A percentile compares a stretch with the other conserved stretches of the same genome.
These are phyloP conservation scores for Ditylenchus dipsaci DNA, from an alignment of 1,140 invertebrate species.

Conservation along the genomic window DNA sequence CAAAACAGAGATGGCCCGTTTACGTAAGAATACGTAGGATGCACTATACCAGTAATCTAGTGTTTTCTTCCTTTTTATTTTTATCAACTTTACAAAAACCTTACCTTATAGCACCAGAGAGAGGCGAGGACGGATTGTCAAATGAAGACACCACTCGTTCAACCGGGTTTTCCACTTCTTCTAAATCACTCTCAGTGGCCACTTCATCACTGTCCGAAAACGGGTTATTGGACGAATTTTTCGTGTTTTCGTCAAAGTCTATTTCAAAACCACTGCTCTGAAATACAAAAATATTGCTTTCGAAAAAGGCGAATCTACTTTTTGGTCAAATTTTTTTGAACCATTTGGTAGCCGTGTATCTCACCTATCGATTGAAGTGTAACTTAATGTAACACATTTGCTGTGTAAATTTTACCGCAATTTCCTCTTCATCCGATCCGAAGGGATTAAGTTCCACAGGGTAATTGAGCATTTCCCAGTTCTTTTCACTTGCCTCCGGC, in stretches of 20 bases:
- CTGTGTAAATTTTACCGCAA: slow-evolving; percentile 8
- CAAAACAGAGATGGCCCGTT: no score
- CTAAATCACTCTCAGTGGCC: slow-evolving; percentile 6
- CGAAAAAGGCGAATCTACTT: no score
- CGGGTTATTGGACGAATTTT: slow-evolving; percentile 12
- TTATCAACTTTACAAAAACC: no score
- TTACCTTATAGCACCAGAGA: neutral
- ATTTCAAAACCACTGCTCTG: slow-evolving; percentile 2
- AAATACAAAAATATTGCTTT: neutral
- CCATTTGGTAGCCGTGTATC: no score
- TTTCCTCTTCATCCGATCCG: slow-evolving; percentile 12
- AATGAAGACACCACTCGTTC: slow-evolving; percentile 11
- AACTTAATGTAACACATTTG: neutral
- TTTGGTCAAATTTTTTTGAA: no score
- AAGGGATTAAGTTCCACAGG: slow-evolving; percentile 15
- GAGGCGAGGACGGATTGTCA: slow-evolving; percentile 9
- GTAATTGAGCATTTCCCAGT: slow-evolving; percentile 13
- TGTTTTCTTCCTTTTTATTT: no score
- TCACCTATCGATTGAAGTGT: no score
- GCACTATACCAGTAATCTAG: no score
- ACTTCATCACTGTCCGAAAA: slow-evolving; percentile 15
- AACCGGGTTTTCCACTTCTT: slow-evolving; percentile 4
- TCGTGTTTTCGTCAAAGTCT: slow-evolving; percentile 10
- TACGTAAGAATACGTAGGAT: no score
- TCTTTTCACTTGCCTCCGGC: slow-evolving; percentile 13